Evolutionary conservation across 2,113 vertebrate genomes (phyloP), one percentile per base, ranked within the genome.

Genomic region (Irena cyanogastra): DNA sequence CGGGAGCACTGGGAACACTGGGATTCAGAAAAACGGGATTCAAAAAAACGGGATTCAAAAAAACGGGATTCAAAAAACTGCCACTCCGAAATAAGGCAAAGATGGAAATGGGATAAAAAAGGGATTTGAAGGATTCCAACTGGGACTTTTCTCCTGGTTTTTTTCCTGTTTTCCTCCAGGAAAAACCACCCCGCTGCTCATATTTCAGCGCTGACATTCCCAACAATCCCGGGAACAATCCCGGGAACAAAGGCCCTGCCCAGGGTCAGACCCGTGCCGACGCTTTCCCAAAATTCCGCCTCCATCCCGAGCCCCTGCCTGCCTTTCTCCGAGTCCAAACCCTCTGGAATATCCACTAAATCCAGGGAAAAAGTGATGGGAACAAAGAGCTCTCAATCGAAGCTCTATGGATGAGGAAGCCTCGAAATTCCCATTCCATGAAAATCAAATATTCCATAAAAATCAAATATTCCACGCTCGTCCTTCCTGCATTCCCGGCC

Each of bases 161-260:
- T 88, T 96, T 95, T 87, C 94, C 96, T 68, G 89, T 83, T 94
- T 94, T 71, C 83, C 87, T 63, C 64, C 93, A 95, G 96, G 95
- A 96, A 92, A 90, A 91, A 45, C 92, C 77, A 63, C 84, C 87
- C 86, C 45, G 69, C n/a, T n/a, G n/a, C n/a, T n/a, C n/a, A n/a
- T n/a, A n/a, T n/a, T n/a, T n/a, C n/a, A n/a, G n/a, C n/a, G n/a
- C 77, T 95, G 89, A 96, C 97, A 95, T 70, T 49, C 64, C 90
- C 69, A 53, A 41, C 37, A 18, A 71, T 93, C 92, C 93, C 69
- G 5, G 87, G 80, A 94, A 92, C 91, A 96, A 94, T 82, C 90
- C 93, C 56, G 7, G 10, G 88, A 95, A 89, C 96, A 97, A 95
- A 95, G 74, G 94, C 94, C 78, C 64, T 5, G 94, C 83, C 80